Conservation (phyloP, 2,113 vertebrate species). For the Seriola quinqueradiata region DNA sequence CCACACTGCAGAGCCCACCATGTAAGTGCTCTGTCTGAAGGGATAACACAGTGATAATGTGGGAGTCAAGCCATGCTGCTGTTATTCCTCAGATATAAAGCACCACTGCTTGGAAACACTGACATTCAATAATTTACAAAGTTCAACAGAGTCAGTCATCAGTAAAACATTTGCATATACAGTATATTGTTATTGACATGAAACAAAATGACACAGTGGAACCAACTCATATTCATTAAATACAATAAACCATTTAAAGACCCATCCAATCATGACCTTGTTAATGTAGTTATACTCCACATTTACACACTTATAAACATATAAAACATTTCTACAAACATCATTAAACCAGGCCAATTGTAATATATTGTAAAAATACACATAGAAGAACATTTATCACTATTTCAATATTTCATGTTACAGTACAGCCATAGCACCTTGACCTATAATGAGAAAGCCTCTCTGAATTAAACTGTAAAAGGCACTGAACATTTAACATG, state of each 20-base stretch:
- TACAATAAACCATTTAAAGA: constrained; percentile 5
- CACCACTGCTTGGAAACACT: constrained; percentile 3
- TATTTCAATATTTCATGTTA: constrained; percentile 22
- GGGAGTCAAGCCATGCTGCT: not conserved
- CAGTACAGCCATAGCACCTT: constrained; percentile 23
- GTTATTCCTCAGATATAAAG: not conserved
- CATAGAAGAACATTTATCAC: not conserved
- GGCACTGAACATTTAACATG: constrained; percentile 2
- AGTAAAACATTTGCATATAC: constrained; percentile 6
- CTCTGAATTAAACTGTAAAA: constrained; percentile 29
- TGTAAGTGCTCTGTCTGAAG: constrained; percentile 7
- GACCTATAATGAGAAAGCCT: not conserved
- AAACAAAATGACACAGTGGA: not conserved
- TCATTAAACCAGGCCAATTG: constrained; percentile 13
- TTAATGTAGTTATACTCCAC: constrained; percentile 38
- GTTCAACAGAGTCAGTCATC: not conserved
- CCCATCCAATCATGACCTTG: constrained; percentile 4
- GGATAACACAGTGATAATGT: constrained; percentile 1
- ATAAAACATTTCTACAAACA: constrained; percentile 23
- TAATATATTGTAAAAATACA: not conserved
- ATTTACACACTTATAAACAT: constrained; percentile 25
- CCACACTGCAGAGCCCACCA: not conserved
- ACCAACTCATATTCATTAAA: not conserved
- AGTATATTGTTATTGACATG: constrained; percentile 21
- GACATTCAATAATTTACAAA: constrained; percentile 10